Base-by-base conservation (phyloP, 2,888 invertebrate species). In the Caradrina kadenii region DNA sequence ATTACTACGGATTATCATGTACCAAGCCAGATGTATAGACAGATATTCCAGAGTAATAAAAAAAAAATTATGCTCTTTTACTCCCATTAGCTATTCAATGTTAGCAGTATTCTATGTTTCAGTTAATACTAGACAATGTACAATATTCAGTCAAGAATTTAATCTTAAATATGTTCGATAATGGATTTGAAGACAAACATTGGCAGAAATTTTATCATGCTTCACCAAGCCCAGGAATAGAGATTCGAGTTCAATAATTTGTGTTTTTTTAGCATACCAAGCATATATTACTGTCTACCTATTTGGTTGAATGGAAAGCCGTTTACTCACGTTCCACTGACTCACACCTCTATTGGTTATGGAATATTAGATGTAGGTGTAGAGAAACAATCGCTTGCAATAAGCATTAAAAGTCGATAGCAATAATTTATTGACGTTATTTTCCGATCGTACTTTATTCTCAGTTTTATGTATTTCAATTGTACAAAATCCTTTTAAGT, bases 271-370 rank as follows among this genome's bases (percentile, higher is more conserved):
- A 50, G n/a, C 54, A 31, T 48, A 50, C 8, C 22, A 54, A 61
- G 22, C 63, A 60, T 63, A 59, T 73, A 67, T 66, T 50, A 39
- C 13, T 13, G 39, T 45, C 26, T 73, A 79, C 63, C 74, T 70
- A 67, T 66, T 72, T n/a, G 67, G 19, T 73, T 75, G 73, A 78
- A 73, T 76, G 72, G 70, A 84, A 79, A 81, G 73, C 50, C 59
- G 64, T 70, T 73, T 71, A 80, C 74, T 77, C 83, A 82, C 74
- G 83, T 82, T 76, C 63, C 49, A 63, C 73, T 86, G 88, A 87
- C 62, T 83, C 84, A 79, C 64, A 53, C 62, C 55, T 76, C 54
- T 63, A 73, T 71, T 64, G 55, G 64, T 68, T 71, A 69, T 73
- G 52, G 66, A 80, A 65, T 69, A 76, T 76, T 76, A 58, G 68